Percentiles rank a stretch among this genome's conserved stretches.
phyloP scores from a whole-genome alignment of 2,113 vertebrate species.

The Hypocryptadius cinnamomeus region DNA sequence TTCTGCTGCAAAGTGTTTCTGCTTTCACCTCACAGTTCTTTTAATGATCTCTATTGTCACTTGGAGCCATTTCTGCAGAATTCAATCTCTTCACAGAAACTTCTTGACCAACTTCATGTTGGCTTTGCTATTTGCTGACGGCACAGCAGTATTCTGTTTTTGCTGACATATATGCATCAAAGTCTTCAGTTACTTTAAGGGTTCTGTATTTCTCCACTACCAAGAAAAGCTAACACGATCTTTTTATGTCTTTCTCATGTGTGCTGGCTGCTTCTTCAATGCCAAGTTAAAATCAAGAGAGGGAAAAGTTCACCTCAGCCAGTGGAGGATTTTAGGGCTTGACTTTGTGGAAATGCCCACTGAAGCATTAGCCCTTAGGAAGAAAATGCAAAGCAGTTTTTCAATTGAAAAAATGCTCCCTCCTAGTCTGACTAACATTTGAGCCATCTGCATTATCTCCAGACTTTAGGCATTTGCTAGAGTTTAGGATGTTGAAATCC shows the following conservation, averaged over 20 bases:
- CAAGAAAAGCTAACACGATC: not conserved
- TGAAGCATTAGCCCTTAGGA: not conserved
- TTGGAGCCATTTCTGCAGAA: not conserved
- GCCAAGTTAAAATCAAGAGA: not conserved
- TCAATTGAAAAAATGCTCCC: not conserved
- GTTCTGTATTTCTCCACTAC: not conserved
- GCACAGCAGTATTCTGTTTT: not conserved
- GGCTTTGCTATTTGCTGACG: not conserved
- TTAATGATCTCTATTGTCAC: not conserved
- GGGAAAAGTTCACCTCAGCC: not conserved
- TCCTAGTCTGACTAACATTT: not conserved
- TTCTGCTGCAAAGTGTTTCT: not conserved
- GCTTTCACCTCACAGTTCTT: not conserved
- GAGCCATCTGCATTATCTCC: not conserved
- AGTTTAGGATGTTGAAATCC: not conserved
- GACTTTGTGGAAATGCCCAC: not conserved
- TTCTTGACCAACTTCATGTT: not conserved
- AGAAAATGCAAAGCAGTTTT: not conserved
- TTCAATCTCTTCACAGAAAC: not conserved
- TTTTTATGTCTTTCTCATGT: not conserved
- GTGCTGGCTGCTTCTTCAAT: not conserved
- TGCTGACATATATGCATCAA: not conserved
- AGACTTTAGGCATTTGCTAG: not conserved
- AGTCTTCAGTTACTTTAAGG: not conserved
- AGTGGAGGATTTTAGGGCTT: not conserved